phyloP scores from a whole-genome alignment of 2,113 vertebrate species.

The Rhinoptilus africanus region DNA sequence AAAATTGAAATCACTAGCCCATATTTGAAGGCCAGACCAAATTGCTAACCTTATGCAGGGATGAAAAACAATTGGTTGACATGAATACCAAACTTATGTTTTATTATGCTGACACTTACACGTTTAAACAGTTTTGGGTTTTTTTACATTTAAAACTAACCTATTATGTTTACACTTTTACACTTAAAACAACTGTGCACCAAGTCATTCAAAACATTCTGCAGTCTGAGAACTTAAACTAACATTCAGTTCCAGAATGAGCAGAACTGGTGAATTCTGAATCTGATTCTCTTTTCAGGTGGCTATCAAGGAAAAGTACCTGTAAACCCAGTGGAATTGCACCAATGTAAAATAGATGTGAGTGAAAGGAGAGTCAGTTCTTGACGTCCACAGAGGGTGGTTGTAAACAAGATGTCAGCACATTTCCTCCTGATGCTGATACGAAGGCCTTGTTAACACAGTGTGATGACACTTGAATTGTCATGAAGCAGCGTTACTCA shows the following conservation, averaged over 20 bases:
- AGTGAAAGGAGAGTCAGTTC: neutral
- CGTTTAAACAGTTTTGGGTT: neutral
- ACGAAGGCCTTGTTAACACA: neutral
- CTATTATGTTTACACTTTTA: neutral
- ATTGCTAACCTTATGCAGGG: neutral
- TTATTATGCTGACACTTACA: neutral
- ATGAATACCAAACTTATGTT: neutral
- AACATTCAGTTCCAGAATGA: neutral
- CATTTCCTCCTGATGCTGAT: neutral
- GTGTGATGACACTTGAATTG: constrained; percentile 20
- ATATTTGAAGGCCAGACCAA: neutral
- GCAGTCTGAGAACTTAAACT: neutral
- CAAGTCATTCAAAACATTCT: neutral
- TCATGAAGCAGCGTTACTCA: neutral
- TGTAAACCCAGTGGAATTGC: neutral
- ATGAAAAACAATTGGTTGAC: neutral
- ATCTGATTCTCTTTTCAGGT: neutral
- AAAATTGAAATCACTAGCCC: neutral
- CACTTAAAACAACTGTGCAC: neutral
- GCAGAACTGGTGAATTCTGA: neutral
- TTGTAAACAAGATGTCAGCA: constrained; percentile 44
- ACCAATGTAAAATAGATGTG: neutral
- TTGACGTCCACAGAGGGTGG: neutral
- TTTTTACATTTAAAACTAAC: neutral
- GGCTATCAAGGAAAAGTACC: neutral